Conservation (phyloP, 2,888 invertebrate genomes). For the Hylaea fasciaria region DNA sequence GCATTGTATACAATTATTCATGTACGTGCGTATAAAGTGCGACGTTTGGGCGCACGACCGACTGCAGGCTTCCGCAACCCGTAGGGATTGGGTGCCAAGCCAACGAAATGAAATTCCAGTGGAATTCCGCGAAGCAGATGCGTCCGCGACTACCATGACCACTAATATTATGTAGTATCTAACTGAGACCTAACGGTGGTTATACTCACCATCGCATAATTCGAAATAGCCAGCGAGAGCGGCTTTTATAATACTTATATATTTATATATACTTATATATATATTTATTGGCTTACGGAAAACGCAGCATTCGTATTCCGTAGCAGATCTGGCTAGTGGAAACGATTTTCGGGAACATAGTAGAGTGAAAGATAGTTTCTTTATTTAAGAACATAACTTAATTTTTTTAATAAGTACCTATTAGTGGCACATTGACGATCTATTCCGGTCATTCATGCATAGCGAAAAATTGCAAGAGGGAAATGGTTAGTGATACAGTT, state of each 20-base stretch:
- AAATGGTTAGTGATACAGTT: too few species aligned
- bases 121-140: conserved; percentile 63
- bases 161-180: conserved; percentile 47
- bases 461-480: too few species aligned
- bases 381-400: too few species aligned
- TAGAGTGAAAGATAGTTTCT: too few species aligned
- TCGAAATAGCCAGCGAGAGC: conserved; percentile 37
- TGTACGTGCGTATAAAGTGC: conserved; percentile 8
- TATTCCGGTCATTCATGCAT: too few species aligned
- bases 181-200: too few species aligned
- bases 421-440: too few species aligned
- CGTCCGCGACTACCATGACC: conserved; percentile 54
- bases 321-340: too few species aligned
- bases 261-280: not conserved
- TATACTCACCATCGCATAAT: conserved; percentile 57
- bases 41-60: conserved; percentile 40
- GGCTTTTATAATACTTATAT: conserved; percentile 9
- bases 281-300: conserved; percentile 2
- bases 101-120: conserved; percentile 82
- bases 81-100: conserved; percentile 62
- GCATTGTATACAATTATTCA: too few species aligned
- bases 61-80: conserved; percentile 71
- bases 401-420: too few species aligned
- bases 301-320: not conserved
- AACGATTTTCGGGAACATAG: too few species aligned